These are phyloP conservation scores for Oryzias curvinotus DNA, from an alignment of 2,113 vertebrate genomes.

Conservation along the genomic window DNA sequence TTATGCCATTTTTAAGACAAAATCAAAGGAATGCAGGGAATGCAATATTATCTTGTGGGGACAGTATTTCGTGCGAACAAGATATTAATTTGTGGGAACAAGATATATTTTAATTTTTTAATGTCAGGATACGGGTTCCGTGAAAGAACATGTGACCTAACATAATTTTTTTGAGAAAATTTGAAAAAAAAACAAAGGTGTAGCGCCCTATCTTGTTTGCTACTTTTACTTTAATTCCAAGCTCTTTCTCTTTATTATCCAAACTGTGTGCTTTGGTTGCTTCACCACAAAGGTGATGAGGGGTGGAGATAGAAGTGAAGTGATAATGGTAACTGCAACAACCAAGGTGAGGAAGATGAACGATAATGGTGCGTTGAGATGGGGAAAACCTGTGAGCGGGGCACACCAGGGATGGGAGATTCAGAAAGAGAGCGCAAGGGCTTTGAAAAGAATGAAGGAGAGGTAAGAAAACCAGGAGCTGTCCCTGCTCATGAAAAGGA, in stretches of 20 bases:
- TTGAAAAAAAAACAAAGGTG: too few species aligned
- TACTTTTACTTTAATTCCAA: too few species aligned
- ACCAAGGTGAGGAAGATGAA: conserved; percentile 55
- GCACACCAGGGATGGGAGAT: conserved; percentile 1
- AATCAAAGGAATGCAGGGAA: too few species aligned
- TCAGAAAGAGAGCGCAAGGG: conserved; percentile 2
- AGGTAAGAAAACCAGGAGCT: conserved; percentile 4
- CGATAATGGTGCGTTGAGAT: conserved; percentile 44
- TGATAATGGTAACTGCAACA: conserved; percentile 32
- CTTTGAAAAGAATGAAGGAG: conserved; percentile 6
- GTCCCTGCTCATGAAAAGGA: conserved; percentile 4
- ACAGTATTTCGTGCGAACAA: too few species aligned
- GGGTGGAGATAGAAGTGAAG: conserved; percentile 25
- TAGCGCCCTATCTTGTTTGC: too few species aligned
- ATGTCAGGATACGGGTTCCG: too few species aligned
- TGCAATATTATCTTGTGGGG: too few species aligned
- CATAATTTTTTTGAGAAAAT: too few species aligned
- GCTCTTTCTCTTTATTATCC: conserved; percentile 8
- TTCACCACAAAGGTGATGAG: conserved; percentile 26
- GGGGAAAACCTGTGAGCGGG: conserved; percentile 14
- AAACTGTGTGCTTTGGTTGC: background rate
- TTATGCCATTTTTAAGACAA: too few species aligned
- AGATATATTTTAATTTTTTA: too few species aligned
- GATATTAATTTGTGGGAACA: too few species aligned
- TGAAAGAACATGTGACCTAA: too few species aligned